A percentile compares a stretch with the other conserved stretches of the same genome.
These are phyloP conservation scores for Onchidella celtica DNA, from an alignment of 2,888 invertebrate species.

Conservation along the genomic window DNA sequence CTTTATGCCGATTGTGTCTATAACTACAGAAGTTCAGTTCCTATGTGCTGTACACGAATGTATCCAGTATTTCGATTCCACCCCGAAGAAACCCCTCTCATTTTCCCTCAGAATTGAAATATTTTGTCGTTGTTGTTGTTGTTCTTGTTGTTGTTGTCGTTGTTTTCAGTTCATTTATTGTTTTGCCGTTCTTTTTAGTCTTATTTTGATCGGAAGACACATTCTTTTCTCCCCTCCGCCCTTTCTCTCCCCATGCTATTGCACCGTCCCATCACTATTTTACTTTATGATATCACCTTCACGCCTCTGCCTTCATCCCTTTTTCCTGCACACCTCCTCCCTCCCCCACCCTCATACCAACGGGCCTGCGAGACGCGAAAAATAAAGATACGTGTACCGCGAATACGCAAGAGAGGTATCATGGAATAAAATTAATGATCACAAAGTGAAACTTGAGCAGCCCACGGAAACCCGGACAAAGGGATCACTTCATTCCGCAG, in stretches of 20 bases:
- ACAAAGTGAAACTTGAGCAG: too few relatives aligned
- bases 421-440: too few relatives aligned
- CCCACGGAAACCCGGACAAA: too few relatives aligned
- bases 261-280: background rate
- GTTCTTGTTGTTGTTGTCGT: background rate
- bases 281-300: background rate
- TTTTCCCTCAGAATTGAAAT: background rate
- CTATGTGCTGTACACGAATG: too few relatives aligned
- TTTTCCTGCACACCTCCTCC: background rate
- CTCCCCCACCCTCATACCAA: background rate
- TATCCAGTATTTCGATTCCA: too few relatives aligned
- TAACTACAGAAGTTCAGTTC: too few relatives aligned
- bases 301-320: background rate
- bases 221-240: background rate
- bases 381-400: too few relatives aligned
- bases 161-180: background rate
- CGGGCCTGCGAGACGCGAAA: too few relatives aligned
- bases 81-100: too few relatives aligned
- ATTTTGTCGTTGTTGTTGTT: background rate
- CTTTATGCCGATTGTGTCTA: too few relatives aligned
- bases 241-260: background rate
- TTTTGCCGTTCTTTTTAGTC: background rate
- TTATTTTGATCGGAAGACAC: background rate
- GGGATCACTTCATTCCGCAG: too few relatives aligned
- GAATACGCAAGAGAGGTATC: too few relatives aligned